phyloP scores from a whole-genome alignment of 2,888 invertebrate species.

The Cyrtodaria siliqua region DNA sequence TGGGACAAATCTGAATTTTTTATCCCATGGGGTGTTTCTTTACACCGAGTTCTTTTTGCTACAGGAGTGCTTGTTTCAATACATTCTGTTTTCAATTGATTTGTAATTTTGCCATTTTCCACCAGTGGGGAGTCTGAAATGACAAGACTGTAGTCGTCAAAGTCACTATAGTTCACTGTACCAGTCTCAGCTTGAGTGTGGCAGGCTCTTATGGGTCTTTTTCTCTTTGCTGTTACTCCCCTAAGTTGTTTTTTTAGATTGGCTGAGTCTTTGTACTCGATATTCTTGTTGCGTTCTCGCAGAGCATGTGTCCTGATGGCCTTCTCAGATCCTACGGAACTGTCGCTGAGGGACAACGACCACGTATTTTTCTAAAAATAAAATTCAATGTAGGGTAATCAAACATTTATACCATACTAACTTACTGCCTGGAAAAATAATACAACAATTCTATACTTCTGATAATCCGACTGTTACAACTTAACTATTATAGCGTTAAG shows the following conservation, averaged over 20 bases:
- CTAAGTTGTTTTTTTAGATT: slow-evolving; percentile 37
- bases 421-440: too few species aligned
- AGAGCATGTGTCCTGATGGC: slow-evolving; percentile 17
- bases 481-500: too few species aligned
- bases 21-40: slow-evolving; percentile 29
- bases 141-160: slow-evolving; percentile 79
- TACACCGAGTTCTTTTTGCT: slow-evolving; percentile 57
- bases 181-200: slow-evolving; percentile 2
- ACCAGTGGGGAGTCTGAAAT: slow-evolving; percentile 66
- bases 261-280: slow-evolving; percentile 50
- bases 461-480: too few species aligned
- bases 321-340: slow-evolving; percentile 13
- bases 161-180: slow-evolving; percentile 77
- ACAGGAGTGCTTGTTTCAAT: slow-evolving; percentile 76
- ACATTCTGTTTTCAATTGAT: slow-evolving; percentile 9
- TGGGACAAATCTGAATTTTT: slow-evolving; percentile 63
- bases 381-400: too few species aligned
- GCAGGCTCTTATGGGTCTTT: slow-evolving; percentile 26
- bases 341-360: slow-evolving; percentile 6
- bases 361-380: slow-evolving; percentile 6
- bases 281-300: slow-evolving; percentile 38
- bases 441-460: too few species aligned
- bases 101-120: slow-evolving; percentile 14
- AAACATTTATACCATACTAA: too few species aligned
- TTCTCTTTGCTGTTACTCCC: slow-evolving; percentile 47